Percentiles rank a stretch among this genome's conserved stretches.
phyloP scores from a whole-genome alignment of 2,797 vertebrate species.

The Distichodus sexfasciatus region DNA sequence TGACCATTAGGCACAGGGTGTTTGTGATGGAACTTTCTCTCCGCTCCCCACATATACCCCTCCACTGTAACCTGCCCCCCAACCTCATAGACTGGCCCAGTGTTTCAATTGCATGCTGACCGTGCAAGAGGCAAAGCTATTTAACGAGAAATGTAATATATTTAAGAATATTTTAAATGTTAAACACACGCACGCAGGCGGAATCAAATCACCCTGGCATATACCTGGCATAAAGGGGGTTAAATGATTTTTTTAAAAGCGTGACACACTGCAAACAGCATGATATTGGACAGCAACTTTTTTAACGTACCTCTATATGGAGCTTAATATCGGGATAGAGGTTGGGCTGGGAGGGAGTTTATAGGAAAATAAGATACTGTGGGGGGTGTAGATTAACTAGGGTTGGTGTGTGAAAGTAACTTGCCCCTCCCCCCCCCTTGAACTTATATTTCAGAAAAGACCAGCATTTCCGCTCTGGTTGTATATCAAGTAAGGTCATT shows the following conservation, averaged over 20 bases:
- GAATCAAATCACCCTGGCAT: conserved; percentile 54
- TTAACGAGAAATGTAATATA: conserved; percentile 79
- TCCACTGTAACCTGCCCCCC: conserved; percentile 63
- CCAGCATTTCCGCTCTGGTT: conserved; percentile 56
- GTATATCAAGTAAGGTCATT: conserved; percentile 66
- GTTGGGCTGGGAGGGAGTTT: not conserved
- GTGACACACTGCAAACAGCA: too few relatives aligned
- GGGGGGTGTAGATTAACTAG: not conserved
- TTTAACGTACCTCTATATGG: conserved; percentile 11
- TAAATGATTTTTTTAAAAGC: too few relatives aligned
- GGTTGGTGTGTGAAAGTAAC: too few relatives aligned
- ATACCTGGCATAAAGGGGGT: conserved; percentile 59
- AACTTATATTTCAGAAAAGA: conserved; percentile 26
- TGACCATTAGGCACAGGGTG: conserved; percentile 36
- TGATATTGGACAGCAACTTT: too few relatives aligned
- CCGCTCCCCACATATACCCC: conserved; percentile 70
- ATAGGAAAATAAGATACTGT: conserved; percentile 50
- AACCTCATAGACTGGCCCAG: conserved; percentile 72
- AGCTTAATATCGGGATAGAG: too few relatives aligned
- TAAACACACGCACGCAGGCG: conserved; percentile 75
- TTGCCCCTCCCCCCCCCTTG: too few relatives aligned
- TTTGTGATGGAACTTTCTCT: conserved; percentile 66
- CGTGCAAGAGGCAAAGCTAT: conserved; percentile 81
- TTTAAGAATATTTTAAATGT: conserved; percentile 81
- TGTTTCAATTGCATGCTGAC: conserved; percentile 87